A percentile compares a stretch with the other conserved stretches of the same genome.
Conservation (phyloP, 2,113 vertebrate species). For the Rhinichthys klamathensis region DNA sequence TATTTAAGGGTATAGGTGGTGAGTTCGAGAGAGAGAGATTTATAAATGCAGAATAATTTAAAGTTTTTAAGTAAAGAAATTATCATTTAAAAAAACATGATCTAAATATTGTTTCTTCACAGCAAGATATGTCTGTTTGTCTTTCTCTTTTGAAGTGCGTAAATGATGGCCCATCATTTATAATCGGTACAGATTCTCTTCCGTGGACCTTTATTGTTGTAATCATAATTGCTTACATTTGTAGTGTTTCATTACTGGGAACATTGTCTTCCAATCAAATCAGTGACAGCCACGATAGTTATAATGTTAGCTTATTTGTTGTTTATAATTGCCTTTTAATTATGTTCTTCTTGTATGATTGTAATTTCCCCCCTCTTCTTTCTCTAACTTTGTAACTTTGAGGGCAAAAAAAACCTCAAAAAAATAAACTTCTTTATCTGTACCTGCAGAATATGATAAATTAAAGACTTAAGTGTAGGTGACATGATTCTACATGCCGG, state of each 20-base stretch:
- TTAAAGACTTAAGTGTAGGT: neutral
- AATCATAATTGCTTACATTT: constrained; percentile 19
- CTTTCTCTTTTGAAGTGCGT: constrained; percentile 5
- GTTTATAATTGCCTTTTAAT: constrained; percentile 33
- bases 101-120: constrained; percentile 17
- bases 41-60: too few species aligned
- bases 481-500: neutral
- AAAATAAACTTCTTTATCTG: neutral
- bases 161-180: neutral
- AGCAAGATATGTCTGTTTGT: neutral
- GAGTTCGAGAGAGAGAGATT: too few species aligned
- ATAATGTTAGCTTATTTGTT: constrained; percentile 28
- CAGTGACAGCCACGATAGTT: constrained; percentile 6
- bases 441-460: neutral
- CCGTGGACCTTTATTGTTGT: neutral
- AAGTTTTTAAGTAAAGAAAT: too few species aligned
- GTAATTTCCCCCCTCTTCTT: neutral
- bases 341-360: constrained; percentile 5
- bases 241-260: constrained; percentile 7
- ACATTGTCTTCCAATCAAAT: constrained; percentile 37
- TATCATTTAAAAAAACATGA: neutral
- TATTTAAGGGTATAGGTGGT: too few species aligned
- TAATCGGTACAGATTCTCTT: neutral
- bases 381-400: constrained; percentile 13
- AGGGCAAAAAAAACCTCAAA: too few species aligned